phyloP scores from a whole-genome alignment of 2,113 vertebrate species.

The Hippocampus comes region DNA sequence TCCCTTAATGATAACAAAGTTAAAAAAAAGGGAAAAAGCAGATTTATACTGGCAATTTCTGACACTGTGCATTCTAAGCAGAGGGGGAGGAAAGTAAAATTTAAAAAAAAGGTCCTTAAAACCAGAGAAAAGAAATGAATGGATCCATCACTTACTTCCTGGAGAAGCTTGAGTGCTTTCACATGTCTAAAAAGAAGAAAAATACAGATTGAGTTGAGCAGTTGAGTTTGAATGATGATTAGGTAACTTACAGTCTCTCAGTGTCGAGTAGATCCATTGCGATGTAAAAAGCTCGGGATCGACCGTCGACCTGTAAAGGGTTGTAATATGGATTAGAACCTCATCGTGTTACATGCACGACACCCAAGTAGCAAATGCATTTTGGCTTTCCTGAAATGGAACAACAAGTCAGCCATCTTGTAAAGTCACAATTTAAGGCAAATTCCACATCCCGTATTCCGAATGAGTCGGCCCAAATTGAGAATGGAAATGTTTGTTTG shows the following conservation, averaged over 20 bases:
- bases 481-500: too few relatives aligned
- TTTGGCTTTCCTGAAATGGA: constrained; percentile 13
- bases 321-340: constrained; percentile 29
- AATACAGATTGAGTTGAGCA: constrained; percentile 1
- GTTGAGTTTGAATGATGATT: neutral
- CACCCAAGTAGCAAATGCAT: constrained; percentile 2
- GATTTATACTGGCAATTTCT: neutral
- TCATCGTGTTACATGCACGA: neutral
- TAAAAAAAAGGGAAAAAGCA: neutral
- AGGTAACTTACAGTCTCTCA: constrained; percentile 83
- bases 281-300: constrained; percentile 80
- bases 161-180: constrained; percentile 79
- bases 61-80: neutral
- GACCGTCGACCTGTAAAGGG: constrained; percentile 77
- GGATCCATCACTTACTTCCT: constrained; percentile 71
- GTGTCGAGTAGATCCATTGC: constrained; percentile 84
- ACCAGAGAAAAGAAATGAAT: neutral
- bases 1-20: neutral
- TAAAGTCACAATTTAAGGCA: too few relatives aligned
- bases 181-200: constrained; percentile 76
- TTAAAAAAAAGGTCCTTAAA: neutral
- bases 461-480: too few relatives aligned
- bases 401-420: too few relatives aligned
- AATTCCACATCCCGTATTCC: too few relatives aligned
- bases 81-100: neutral